These are phyloP conservation scores for Drosophila ananassae DNA, from an alignment of 1,140 invertebrate species.

Conservation along the genomic window DNA sequence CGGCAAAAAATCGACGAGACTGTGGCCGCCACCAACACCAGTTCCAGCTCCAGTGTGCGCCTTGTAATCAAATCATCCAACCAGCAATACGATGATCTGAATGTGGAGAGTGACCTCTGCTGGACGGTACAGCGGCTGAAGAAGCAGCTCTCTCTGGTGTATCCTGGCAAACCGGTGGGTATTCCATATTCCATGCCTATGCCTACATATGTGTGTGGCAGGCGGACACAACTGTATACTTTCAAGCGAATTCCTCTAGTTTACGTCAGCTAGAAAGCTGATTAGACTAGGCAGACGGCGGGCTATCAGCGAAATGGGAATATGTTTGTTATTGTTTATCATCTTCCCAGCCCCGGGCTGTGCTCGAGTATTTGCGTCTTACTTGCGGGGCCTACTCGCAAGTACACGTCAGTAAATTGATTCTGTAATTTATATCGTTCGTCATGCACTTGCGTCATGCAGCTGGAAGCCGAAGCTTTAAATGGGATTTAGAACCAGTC, in stretches of 20 bases:
- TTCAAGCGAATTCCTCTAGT: neutral
- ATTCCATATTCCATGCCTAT: neutral
- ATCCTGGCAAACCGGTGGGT: conserved; percentile 95
- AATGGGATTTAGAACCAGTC: conserved; percentile 11
- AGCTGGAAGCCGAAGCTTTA: conserved; percentile 2
- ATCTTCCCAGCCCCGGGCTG: conserved; percentile 22
- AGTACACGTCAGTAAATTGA: conserved; percentile 59
- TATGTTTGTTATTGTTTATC: conserved; percentile 47
- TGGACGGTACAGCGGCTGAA: conserved; percentile 95
- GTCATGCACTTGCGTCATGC: conserved; percentile 50
- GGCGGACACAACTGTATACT: no score
- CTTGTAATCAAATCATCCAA: conserved; percentile 94
- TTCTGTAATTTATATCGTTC: conserved; percentile 23
- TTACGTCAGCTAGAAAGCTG: conserved; percentile 28
- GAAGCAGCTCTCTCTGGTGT: conserved; percentile 91
- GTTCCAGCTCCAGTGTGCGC: conserved; percentile 42
- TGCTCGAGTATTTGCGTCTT: conserved; percentile 57
- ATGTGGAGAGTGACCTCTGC: conserved; percentile 90
- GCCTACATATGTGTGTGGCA: neutral
- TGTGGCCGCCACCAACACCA: conserved; percentile 7
- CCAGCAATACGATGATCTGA: conserved; percentile 94
- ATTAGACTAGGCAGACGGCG: neutral
- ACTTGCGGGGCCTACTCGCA: conserved; percentile 19
- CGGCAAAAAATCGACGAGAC: conserved; percentile 45
- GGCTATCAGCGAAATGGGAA: conserved; percentile 10